Evolutionary conservation across 2,888 invertebrate genomes (phyloP).

Genomic region (Coelogynopora nodosa): DNA sequence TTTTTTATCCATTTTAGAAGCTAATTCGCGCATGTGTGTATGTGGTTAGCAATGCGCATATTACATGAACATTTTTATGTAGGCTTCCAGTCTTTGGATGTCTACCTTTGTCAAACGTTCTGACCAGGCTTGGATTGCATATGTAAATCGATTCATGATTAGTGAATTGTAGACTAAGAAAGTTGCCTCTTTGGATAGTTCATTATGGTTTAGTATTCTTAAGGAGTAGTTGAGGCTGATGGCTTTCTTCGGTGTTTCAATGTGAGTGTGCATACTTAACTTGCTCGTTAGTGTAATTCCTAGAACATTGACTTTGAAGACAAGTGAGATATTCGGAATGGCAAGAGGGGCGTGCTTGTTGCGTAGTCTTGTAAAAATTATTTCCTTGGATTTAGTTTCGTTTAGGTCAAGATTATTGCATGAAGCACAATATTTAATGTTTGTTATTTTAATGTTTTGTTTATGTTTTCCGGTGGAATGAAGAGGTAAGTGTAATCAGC

Average conservation of each 20-base stretch:
- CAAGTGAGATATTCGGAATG: background rate
- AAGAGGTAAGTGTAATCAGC: background rate
- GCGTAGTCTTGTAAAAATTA: conserved; percentile 12
- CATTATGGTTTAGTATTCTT: background rate
- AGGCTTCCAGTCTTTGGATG: no score
- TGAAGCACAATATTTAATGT: background rate
- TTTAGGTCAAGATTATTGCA: background rate
- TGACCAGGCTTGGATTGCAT: background rate
- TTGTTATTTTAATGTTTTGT: no score
- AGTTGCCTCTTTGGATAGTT: background rate
- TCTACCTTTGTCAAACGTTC: background rate
- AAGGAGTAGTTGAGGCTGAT: background rate
- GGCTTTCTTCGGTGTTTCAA: background rate
- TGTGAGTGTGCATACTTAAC: conserved; percentile 10
- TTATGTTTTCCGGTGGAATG: no score
- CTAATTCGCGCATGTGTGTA: no score
- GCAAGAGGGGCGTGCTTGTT: background rate
- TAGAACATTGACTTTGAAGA: background rate
- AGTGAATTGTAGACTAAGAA: background rate
- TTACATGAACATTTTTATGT: no score
- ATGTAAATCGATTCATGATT: background rate
- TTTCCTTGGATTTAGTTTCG: background rate
- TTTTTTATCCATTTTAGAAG: no score
- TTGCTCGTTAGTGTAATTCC: background rate
- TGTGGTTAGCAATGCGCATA: no score